Percentiles rank a stretch among this genome's conserved stretches.
phyloP scores from a whole-genome alignment of 2,797 vertebrate species.

The Megaceryle alcyon region DNA sequence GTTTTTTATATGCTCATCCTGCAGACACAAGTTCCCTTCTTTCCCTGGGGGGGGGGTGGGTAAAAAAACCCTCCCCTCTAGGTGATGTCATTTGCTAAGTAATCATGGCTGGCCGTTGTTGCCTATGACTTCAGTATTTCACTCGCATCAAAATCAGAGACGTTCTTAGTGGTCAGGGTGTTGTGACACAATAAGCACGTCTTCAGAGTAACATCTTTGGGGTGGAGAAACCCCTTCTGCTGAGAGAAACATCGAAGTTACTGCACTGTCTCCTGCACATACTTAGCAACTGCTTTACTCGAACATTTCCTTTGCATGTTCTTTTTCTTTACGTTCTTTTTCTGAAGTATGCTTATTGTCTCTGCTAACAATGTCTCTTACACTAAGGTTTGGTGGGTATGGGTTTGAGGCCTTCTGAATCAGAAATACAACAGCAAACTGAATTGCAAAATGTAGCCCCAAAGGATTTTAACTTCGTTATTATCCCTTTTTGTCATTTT shows the following conservation, averaged over 20 bases:
- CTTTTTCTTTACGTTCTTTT: background rate
- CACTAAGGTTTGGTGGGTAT: background rate
- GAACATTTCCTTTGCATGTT: background rate
- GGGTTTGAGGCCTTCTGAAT: background rate
- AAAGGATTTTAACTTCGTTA: background rate
- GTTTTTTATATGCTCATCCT: accelerated
- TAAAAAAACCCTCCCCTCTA: background rate
- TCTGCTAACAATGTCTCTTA: background rate
- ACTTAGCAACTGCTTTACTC: background rate
- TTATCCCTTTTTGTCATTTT: background rate
- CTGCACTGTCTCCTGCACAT: background rate
- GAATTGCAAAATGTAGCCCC: background rate
- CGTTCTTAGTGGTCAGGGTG: background rate
- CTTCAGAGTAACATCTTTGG: background rate
- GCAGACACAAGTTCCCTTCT: background rate
- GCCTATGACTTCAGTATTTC: background rate
- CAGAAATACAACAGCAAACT: background rate
- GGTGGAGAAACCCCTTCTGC: background rate
- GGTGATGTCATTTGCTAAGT: background rate
- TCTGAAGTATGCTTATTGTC: background rate
- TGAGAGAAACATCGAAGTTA: background rate
- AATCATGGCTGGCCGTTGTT: background rate
- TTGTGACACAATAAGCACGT: background rate
- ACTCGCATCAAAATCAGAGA: background rate
- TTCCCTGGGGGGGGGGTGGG: background rate